Evolutionary conservation across 2,113 vertebrate genomes (phyloP).

Genomic region (Poecilia latipinna): DNA sequence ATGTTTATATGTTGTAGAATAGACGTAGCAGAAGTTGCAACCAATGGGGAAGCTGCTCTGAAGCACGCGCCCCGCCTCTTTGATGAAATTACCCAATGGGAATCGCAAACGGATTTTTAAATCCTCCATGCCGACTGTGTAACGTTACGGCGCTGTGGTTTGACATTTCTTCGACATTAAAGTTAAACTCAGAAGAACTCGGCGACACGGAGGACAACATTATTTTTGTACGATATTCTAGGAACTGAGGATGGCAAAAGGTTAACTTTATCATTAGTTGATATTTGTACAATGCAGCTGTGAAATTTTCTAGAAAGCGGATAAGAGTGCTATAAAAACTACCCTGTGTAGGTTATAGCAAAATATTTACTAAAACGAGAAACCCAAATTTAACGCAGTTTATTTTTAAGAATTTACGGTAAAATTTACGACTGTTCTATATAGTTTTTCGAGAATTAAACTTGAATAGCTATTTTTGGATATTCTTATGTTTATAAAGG

Average conservation of each 20-base stretch:
- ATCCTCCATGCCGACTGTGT: slow-evolving; percentile 13
- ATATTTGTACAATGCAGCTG: neutral
- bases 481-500: slow-evolving; percentile 49
- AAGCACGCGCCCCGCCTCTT: neutral
- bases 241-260: slow-evolving; percentile 77
- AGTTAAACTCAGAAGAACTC: neutral
- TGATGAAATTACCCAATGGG: slow-evolving; percentile 51
- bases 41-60: slow-evolving; percentile 54
- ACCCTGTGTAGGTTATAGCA: neutral
- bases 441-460: neutral
- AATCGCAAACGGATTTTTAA: slow-evolving; percentile 55
- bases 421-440: neutral
- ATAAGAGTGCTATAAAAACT: too few species aligned
- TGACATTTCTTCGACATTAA: neutral
- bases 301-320: neutral
- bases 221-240: slow-evolving; percentile 11
- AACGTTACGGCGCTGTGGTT: too few species aligned
- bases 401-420: neutral
- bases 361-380: neutral
- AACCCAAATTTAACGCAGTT: neutral
- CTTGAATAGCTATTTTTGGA: neutral
- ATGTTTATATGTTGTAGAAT: too few species aligned
- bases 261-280: slow-evolving; percentile 45
- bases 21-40: neutral
- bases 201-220: slow-evolving; percentile 1